Percentiles rank a stretch among this genome's conserved stretches.
Conservation (phyloP, 2,888 invertebrate genomes). For the Ethmia dodecea region DNA sequence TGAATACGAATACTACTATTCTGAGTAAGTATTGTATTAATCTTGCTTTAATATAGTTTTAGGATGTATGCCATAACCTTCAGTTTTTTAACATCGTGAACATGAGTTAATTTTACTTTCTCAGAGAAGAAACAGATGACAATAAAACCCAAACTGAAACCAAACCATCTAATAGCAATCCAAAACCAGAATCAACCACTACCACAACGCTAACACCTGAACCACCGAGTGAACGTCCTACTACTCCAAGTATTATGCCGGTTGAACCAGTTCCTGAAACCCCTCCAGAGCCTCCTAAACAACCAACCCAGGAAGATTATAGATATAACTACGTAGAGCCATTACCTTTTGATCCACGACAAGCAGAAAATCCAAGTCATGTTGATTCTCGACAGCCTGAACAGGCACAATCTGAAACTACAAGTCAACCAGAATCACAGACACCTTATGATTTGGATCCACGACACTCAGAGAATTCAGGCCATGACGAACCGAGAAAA, state of each 20-base stretch:
- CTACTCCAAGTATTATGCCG: constrained; percentile 9
- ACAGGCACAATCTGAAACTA: background rate
- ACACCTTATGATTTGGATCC: constrained; percentile 3
- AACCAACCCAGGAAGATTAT: no score
- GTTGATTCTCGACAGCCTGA: background rate
- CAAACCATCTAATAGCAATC: constrained; percentile 6
- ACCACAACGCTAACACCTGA: constrained; percentile 15
- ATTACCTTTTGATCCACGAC: background rate
- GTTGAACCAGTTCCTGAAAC: constrained; percentile 13
- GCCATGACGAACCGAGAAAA: constrained; percentile 6
- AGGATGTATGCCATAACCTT: no score
- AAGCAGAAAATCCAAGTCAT: background rate
- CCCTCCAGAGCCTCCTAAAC: constrained; percentile 10
- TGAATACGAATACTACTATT: constrained; percentile 49
- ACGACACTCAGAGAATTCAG: constrained; percentile 12
- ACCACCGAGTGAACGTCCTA: constrained; percentile 17
- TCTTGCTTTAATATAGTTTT: no score
- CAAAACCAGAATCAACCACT: constrained; percentile 20
- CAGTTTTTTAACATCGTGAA: no score
- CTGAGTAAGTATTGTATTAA: no score
- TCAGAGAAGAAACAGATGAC: constrained; percentile 39
- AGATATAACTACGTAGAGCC: background rate
- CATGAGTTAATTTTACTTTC: constrained; percentile 21
- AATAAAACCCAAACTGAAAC: constrained; percentile 16
- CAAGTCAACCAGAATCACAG: no score